Conservation (phyloP, 2,797 vertebrate species). For the Sternarchorhynchus goeldii region DNA sequence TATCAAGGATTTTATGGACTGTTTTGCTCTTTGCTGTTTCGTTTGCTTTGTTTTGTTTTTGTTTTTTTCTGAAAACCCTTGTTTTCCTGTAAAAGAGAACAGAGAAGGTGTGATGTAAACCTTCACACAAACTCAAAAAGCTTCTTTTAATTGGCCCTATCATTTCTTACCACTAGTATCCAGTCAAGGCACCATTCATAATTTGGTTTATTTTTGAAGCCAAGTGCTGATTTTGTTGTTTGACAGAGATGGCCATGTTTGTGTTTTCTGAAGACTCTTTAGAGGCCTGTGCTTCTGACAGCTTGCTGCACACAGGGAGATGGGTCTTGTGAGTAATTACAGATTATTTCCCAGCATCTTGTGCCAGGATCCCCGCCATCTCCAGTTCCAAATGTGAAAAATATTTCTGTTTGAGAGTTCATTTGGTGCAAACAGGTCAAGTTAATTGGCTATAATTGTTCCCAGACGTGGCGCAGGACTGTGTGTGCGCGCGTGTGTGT, state of each 20-base stretch:
- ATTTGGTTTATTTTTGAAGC: constrained; percentile 33
- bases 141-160: constrained; percentile 27
- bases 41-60: not conserved
- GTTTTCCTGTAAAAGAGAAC: constrained; percentile 14
- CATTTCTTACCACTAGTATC: constrained; percentile 26
- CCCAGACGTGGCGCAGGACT: constrained; percentile 88
- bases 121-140: not conserved
- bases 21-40: not conserved
- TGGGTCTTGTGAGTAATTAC: constrained; percentile 84
- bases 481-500: constrained; percentile 66
- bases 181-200: constrained; percentile 20
- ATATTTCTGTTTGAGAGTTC: constrained; percentile 89
- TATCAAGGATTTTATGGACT: not conserved
- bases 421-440: constrained; percentile 90
- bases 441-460: constrained; percentile 93
- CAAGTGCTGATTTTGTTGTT: constrained; percentile 33
- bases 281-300: constrained; percentile 60
- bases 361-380: constrained; percentile 77
- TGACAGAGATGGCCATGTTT: constrained; percentile 43
- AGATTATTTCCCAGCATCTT: constrained; percentile 81
- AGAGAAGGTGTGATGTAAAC: constrained; percentile 16
- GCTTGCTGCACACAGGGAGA: constrained; percentile 66
- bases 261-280: constrained; percentile 47
- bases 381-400: constrained; percentile 83
- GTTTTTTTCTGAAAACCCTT: not conserved